Conservation (phyloP, 2,113 vertebrate species). For the Zosterops japonicus region DNA sequence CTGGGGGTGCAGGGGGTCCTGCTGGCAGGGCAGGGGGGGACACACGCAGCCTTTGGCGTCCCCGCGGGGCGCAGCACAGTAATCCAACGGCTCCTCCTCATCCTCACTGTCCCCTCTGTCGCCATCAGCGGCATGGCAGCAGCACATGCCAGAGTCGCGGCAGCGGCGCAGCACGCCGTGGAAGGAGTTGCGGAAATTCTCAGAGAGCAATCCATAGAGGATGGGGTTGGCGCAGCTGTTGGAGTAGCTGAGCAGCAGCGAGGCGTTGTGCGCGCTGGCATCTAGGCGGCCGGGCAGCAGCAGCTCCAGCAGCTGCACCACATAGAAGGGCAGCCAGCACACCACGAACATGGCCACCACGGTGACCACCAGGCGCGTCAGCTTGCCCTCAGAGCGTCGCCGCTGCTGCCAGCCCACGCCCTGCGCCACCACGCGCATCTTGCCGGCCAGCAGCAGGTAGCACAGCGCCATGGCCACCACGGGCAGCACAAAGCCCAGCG, state of each 20-base stretch:
- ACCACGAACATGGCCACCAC: constrained; percentile 89
- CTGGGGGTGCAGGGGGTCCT: constrained; percentile 53
- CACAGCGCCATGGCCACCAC: constrained; percentile 88
- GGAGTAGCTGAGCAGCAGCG: constrained; percentile 87
- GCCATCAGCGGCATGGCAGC: neutral
- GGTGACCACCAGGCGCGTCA: constrained; percentile 84
- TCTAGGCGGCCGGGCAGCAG: constrained; percentile 78
- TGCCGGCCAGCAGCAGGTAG: constrained; percentile 87
- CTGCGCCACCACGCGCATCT: constrained; percentile 85
- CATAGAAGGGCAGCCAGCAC: constrained; percentile 91
- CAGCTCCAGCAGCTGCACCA: constrained; percentile 86
- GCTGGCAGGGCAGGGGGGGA: constrained; percentile 54
- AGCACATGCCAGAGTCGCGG: constrained; percentile 32
- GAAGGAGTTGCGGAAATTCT: constrained; percentile 89
- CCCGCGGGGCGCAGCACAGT: constrained; percentile 44
- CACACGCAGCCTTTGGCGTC: constrained; percentile 66
- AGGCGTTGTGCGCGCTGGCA: constrained; percentile 85
- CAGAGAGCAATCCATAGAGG: constrained; percentile 87
- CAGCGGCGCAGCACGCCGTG: constrained; percentile 85
- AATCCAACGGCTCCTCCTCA: constrained; percentile 75
- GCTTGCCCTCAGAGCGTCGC: constrained; percentile 85
- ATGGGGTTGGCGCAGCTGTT: constrained; percentile 92
- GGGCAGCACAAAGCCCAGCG: constrained; percentile 88
- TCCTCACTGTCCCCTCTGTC: neutral
- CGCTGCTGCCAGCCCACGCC: constrained; percentile 90